Evolutionary conservation across 2,113 vertebrate species (phyloP).

Genomic region (Symphodus melops): DNA sequence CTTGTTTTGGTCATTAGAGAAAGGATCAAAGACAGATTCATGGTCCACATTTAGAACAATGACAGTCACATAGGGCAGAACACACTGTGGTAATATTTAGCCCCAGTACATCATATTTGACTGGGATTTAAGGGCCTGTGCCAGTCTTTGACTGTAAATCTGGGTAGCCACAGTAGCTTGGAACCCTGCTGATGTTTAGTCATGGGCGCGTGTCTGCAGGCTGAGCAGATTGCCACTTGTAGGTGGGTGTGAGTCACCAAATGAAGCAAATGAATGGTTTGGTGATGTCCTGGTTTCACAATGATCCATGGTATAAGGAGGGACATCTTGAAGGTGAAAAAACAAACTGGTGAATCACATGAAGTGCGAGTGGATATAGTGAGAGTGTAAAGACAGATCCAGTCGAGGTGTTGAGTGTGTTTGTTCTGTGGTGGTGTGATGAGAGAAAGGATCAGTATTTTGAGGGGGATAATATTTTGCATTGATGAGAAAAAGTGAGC

Average conservation of each 20-base stretch:
- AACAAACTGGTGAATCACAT: slow-evolving; percentile 54
- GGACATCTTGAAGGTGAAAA: slow-evolving; percentile 51
- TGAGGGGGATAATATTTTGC: slow-evolving; percentile 47
- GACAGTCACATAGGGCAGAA: slow-evolving; percentile 33
- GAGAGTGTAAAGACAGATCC: neutral
- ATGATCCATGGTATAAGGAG: slow-evolving; percentile 21
- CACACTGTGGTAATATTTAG: slow-evolving; percentile 48
- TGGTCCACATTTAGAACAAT: slow-evolving; percentile 50
- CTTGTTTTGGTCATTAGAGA: slow-evolving; percentile 46
- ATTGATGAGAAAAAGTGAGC: slow-evolving; percentile 65
- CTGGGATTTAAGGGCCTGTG: slow-evolving; percentile 55
- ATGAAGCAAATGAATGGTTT: slow-evolving; percentile 8
- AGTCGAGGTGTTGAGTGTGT: slow-evolving; percentile 6
- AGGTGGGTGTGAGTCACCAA: slow-evolving; percentile 63
- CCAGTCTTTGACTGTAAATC: slow-evolving; percentile 60
- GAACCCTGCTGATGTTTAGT: slow-evolving; percentile 61
- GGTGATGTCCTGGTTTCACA: slow-evolving; percentile 36
- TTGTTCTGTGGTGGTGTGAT: slow-evolving; percentile 1
- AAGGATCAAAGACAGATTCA: slow-evolving; percentile 49
- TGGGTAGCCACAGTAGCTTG: slow-evolving; percentile 68
- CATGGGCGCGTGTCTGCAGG: slow-evolving; percentile 68
- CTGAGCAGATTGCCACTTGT: slow-evolving; percentile 53
- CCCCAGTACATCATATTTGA: slow-evolving; percentile 58
- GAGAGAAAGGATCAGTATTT: slow-evolving; percentile 33
- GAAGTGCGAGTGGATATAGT: neutral